Evolutionary conservation across 2,888 invertebrate genomes (phyloP).

Genomic region (Junonia oenone): DNA sequence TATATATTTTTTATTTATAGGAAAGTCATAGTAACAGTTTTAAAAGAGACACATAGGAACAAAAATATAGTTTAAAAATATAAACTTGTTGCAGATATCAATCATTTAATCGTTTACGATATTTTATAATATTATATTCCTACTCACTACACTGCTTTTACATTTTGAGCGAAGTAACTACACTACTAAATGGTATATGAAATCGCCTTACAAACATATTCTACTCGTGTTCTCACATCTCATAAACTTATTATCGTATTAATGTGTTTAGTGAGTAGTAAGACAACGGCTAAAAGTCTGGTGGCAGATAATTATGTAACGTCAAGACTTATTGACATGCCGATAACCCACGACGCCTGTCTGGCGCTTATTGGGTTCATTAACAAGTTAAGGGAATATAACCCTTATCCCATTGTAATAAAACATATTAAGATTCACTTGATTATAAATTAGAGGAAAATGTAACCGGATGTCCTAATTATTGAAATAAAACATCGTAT

Average conservation of each 20-base stretch:
- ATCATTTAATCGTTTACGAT: no score
- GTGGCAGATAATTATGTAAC: conserved; percentile 20
- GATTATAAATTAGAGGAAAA: conserved; percentile 9
- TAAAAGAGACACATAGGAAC: no score
- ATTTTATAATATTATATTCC: no score
- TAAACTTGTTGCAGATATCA: no score
- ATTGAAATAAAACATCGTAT: background rate
- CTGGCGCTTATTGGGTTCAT: conserved; percentile 23
- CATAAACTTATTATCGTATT: background rate
- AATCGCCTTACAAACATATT: background rate
- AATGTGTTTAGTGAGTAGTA: conserved; percentile 4
- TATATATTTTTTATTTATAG: no score
- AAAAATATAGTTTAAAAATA: no score
- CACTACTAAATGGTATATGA: background rate
- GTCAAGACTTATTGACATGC: conserved; percentile 15
- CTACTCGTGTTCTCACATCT: background rate
- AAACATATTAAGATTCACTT: background rate
- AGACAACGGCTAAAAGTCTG: conserved; percentile 17
- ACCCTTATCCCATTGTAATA: conserved; percentile 14
- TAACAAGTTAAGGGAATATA: conserved; percentile 8
- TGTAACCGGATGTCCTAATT: conserved; percentile 15
- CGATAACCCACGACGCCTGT: conserved; percentile 30
- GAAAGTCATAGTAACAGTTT: no score
- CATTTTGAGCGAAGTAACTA: no score
- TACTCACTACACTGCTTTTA: no score